Conservation (phyloP, 2,113 vertebrate genomes). For the Nanorana parkeri region DNA sequence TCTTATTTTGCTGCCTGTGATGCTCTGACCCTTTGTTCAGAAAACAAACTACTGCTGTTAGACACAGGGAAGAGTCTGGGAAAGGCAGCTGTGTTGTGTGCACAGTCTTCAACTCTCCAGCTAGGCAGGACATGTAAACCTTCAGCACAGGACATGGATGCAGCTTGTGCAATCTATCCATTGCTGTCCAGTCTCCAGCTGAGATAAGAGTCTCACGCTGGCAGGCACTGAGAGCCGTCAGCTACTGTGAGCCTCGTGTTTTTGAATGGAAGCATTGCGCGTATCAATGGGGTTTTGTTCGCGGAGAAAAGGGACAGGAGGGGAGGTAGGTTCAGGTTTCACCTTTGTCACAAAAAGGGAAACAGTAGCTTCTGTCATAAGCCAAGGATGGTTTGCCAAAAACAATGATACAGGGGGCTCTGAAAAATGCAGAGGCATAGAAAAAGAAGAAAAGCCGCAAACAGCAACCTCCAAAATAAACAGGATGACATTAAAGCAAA, state of each 20-base stretch:
- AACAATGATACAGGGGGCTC: conserved; percentile 47
- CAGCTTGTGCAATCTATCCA: background rate
- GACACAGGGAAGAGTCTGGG: conserved; percentile 30
- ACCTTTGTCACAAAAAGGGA: conserved; percentile 49
- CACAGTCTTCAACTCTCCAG: background rate
- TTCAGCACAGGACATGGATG: background rate
- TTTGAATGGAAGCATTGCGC: background rate
- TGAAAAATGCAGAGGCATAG: conserved; percentile 34
- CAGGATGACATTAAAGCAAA: conserved; percentile 50
- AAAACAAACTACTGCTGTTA: conserved; percentile 48
- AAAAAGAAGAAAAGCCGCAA: conserved; percentile 15
- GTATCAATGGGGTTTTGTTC: conserved; percentile 58
- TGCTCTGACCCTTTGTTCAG: conserved; percentile 47
- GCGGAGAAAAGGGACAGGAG: conserved; percentile 2
- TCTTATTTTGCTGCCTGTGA: background rate
- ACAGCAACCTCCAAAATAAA: conserved; percentile 39
- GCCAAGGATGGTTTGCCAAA: conserved; percentile 66
- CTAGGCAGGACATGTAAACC: conserved; percentile 12
- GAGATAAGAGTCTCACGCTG: conserved; percentile 32
- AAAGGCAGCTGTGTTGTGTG: conserved; percentile 34
- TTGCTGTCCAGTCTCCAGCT: conserved; percentile 30
- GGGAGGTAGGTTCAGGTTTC: conserved; percentile 58
- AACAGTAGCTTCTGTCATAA: conserved; percentile 53
- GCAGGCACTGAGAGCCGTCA: background rate
- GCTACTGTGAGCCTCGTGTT: background rate